phyloP scores from a whole-genome alignment of 2,797 vertebrate genomes.

The Galaxias olidus region DNA sequence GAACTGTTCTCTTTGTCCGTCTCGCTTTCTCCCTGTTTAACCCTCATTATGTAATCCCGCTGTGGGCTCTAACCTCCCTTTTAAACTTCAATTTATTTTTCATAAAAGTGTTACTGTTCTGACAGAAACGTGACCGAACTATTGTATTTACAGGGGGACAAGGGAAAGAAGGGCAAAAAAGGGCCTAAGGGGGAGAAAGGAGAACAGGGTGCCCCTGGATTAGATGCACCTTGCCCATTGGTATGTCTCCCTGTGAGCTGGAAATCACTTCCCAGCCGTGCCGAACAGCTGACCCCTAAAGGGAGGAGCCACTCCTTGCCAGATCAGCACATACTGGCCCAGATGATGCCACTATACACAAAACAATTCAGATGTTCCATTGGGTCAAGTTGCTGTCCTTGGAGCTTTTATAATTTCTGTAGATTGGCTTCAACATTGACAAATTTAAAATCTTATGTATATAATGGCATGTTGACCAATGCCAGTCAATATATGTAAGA shows the following conservation, averaged over 20 bases:
- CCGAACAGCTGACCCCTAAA: constrained; percentile 55
- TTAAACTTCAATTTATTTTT: constrained; percentile 20
- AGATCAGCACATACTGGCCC: constrained; percentile 47
- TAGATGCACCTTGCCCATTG: constrained; percentile 99
- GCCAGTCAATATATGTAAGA: neutral
- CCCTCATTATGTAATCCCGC: constrained; percentile 46
- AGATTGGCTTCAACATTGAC: too few relatives aligned
- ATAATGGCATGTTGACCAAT: neutral
- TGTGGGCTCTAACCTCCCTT: constrained; percentile 26
- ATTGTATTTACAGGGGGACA: constrained; percentile 99
- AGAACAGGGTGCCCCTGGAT: constrained; percentile 99
- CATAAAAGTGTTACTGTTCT: constrained; percentile 53
- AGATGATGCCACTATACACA: constrained; percentile 9
- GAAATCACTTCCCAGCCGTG: constrained; percentile 66
- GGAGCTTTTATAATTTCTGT: neutral
- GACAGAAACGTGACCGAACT: constrained; percentile 81
- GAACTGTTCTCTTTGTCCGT: constrained; percentile 39
- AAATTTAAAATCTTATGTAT: too few relatives aligned
- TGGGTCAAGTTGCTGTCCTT: neutral
- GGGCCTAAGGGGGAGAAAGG: constrained; percentile 99
- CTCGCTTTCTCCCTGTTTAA: constrained; percentile 55
- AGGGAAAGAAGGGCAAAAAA: constrained; percentile 99
- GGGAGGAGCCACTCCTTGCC: constrained; percentile 77
- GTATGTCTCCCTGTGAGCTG: constrained; percentile 87
- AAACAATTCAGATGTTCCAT: neutral